A percentile compares a stretch with the other conserved stretches of the same genome.
These are phyloP conservation scores for Bombus fervidus DNA, from an alignment of 1,140 invertebrate species.

Conservation along the genomic window DNA sequence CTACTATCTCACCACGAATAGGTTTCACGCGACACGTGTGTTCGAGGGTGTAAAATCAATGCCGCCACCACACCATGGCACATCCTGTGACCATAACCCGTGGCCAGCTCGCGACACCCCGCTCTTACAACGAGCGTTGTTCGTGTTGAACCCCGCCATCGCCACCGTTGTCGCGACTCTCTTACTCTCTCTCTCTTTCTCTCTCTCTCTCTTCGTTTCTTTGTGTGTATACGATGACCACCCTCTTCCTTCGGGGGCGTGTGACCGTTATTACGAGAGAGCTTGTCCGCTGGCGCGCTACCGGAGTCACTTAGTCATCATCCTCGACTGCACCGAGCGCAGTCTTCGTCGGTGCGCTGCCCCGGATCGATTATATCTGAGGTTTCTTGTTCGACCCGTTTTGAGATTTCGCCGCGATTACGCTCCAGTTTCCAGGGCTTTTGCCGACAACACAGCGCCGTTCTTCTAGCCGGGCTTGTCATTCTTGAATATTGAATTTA, in stretches of 20 bases:
- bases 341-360: conserved; percentile 48
- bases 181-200: not conserved
- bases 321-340: conserved; percentile 59
- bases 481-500: not conserved
- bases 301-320: conserved; percentile 70
- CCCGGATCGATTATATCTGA: conserved; percentile 49
- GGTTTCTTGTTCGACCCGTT: conserved; percentile 5
- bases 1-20: conserved; percentile 77
- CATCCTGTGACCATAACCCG: conserved; percentile 69
- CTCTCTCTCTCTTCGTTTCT: not conserved
- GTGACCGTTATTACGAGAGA: conserved; percentile 64
- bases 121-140: conserved; percentile 3
- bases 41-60: conserved; percentile 79
- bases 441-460: not conserved
- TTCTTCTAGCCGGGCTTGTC: not conserved
- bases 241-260: conserved; percentile 58
- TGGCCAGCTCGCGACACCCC: conserved; percentile 53
- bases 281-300: conserved; percentile 51
- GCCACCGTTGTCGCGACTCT: not conserved
- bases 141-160: not conserved
- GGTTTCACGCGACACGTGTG: conserved; percentile 76
- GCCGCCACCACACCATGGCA: conserved; percentile 68
- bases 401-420: conserved; percentile 11
- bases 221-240: conserved; percentile 43
- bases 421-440: not conserved